Percentiles rank a stretch among this genome's conserved stretches.
These are phyloP conservation scores for Netelia melanura DNA, from an alignment of 2,888 invertebrate species.

Conservation along the genomic window DNA sequence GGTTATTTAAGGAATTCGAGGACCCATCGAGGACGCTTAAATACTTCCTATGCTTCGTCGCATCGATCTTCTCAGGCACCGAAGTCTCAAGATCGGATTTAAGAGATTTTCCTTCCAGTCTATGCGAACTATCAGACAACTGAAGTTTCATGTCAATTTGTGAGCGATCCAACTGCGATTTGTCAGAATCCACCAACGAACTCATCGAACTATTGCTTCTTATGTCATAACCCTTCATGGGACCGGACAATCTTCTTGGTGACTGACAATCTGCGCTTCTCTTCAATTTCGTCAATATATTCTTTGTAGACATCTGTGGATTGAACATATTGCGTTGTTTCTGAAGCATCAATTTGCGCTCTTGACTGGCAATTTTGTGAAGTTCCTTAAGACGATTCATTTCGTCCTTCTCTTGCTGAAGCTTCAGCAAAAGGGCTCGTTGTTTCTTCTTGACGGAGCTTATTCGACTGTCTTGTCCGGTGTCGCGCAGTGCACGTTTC, in stretches of 20 bases:
- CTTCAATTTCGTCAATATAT: conserved; percentile 85
- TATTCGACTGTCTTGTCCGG: conserved; percentile 83
- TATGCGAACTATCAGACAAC: conserved; percentile 75
- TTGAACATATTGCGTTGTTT: conserved; percentile 86
- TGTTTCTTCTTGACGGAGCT: conserved; percentile 89
- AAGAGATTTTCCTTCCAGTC: conserved; percentile 67
- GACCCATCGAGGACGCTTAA: conserved; percentile 68
- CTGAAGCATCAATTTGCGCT: conserved; percentile 86
- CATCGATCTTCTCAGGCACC: conserved; percentile 71
- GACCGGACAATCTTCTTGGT: conserved; percentile 84
- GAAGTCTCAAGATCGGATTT: conserved; percentile 67
- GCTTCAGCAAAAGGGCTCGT: conserved; percentile 88
- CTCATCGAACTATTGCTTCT: conserved; percentile 84
- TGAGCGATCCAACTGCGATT: conserved; percentile 82
- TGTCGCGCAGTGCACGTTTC: conserved; percentile 85
- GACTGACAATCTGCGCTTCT: conserved; percentile 84
- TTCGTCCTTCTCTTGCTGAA: conserved; percentile 89
- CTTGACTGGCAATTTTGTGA: conserved; percentile 86
- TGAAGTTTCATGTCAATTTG: conserved; percentile 76
- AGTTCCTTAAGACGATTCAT: conserved; percentile 87
- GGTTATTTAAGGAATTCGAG: conserved; percentile 61
- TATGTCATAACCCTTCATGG: conserved; percentile 86
- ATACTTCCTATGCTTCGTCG: conserved; percentile 67
- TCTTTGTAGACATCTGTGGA: conserved; percentile 85
- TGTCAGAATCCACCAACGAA: conserved; percentile 83